phyloP scores from a whole-genome alignment of 2,888 invertebrate species.

The Tachina fera region DNA sequence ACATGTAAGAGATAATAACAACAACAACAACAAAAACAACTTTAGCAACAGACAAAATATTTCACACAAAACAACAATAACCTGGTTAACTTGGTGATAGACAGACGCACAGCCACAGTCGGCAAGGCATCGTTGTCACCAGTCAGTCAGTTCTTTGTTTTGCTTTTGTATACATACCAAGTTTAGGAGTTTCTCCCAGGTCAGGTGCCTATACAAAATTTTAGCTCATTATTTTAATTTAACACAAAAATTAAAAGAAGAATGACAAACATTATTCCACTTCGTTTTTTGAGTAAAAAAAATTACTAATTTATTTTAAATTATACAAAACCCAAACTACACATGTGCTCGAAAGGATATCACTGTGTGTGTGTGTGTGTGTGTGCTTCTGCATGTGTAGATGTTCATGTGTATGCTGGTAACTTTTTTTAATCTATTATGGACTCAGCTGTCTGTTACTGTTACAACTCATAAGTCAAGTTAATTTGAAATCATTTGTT shows the following conservation, averaged over 20 bases:
- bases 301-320: slow-evolving; percentile 70
- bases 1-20: slow-evolving; percentile 28
- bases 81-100: slow-evolving; percentile 70
- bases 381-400: slow-evolving; percentile 11
- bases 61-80: slow-evolving; percentile 65
- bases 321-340: slow-evolving; percentile 53
- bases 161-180: slow-evolving; percentile 46
- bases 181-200: slow-evolving; percentile 39
- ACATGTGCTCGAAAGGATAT: slow-evolving; percentile 72
- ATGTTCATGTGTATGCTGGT: background rate
- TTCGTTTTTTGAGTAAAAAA: slow-evolving; percentile 12
- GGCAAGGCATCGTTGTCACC: slow-evolving; percentile 60
- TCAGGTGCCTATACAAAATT: slow-evolving; percentile 28
- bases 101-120: slow-evolving; percentile 51
- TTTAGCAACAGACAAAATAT: slow-evolving; percentile 28
- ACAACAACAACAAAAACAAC: background rate
- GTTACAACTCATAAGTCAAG: slow-evolving; percentile 81
- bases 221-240: slow-evolving; percentile 66
- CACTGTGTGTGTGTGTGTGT: background rate
- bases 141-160: slow-evolving; percentile 48
- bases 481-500: slow-evolving; percentile 81
- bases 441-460: slow-evolving; percentile 76
- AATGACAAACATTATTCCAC: slow-evolving; percentile 59
- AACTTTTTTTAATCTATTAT: slow-evolving; percentile 25
- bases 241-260: slow-evolving; percentile 53